Percentiles rank a stretch among this genome's conserved stretches.
Evolutionary conservation across 2,797 vertebrate genomes (phyloP).

Genomic region (Diplodus sargus): DNA sequence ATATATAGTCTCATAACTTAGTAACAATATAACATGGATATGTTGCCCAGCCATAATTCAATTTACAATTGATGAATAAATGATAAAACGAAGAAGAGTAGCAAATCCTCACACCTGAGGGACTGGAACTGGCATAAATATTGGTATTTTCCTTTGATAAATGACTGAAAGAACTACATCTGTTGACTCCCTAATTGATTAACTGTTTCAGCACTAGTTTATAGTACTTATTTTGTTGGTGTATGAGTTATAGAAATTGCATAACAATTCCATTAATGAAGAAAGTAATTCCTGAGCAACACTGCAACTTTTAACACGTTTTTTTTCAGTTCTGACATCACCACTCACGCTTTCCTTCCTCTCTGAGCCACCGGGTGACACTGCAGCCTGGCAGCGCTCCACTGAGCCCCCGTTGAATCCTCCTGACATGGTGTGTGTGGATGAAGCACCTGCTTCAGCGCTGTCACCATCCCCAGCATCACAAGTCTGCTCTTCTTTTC

Average conservation of each 20-base stretch:
- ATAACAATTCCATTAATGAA: background rate
- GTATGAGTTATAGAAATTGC: background rate
- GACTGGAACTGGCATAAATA: background rate
- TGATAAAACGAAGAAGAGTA: background rate
- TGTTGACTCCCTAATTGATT: background rate
- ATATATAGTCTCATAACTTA: no score
- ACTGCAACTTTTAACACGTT: background rate
- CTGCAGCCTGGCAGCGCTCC: slow-evolving; percentile 33
- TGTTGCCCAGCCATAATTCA: background rate
- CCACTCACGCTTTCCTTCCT: slow-evolving; percentile 64
- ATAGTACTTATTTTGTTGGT: background rate
- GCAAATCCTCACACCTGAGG: background rate
- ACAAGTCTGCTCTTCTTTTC: background rate
- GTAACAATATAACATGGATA: no score
- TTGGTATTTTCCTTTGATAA: background rate
- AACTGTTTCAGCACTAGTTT: background rate
- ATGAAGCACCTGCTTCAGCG: slow-evolving; percentile 11
- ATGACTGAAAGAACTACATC: background rate
- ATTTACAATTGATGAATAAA: background rate
- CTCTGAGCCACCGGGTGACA: slow-evolving; percentile 48
- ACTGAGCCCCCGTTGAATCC: background rate
- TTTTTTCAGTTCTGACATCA: background rate
- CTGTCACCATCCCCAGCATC: background rate
- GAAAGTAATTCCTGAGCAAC: background rate
- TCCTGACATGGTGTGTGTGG: background rate